phyloP scores from a whole-genome alignment of 2,113 vertebrate genomes.

The Corydoras sp. region DNA sequence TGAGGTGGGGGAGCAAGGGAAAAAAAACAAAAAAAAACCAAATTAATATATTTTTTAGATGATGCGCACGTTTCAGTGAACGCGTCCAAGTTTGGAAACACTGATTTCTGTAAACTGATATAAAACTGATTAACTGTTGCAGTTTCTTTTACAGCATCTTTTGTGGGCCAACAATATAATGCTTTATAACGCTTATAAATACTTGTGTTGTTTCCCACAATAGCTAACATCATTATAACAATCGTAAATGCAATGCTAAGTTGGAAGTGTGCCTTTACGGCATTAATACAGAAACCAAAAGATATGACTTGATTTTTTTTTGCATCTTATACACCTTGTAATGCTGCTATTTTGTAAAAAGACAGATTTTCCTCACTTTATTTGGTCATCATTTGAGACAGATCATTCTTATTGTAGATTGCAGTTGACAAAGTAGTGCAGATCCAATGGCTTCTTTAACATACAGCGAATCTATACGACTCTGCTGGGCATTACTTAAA shows the following conservation, averaged over 20 bases:
- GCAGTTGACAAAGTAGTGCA: constrained; percentile 12
- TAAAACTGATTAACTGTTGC: not conserved
- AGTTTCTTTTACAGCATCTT: not conserved
- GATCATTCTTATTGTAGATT: too few species aligned
- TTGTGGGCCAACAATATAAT: not conserved
- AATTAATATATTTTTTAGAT: not conserved
- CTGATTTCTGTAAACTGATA: not conserved
- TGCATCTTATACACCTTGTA: too few species aligned
- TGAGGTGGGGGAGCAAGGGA: constrained; percentile 33
- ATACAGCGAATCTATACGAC: constrained; percentile 9
- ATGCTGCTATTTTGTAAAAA: too few species aligned
- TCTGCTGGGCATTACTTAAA: constrained; percentile 3
- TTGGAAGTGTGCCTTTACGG: too few species aligned
- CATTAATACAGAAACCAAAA: not conserved
- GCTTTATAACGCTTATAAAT: not conserved
- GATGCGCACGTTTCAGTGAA: too few species aligned
- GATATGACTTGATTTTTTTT: too few species aligned
- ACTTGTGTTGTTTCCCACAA: constrained; percentile 2
- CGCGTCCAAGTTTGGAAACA: not conserved
- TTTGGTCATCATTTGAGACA: too few species aligned
- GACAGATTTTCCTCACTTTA: too few species aligned
- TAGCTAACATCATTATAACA: constrained; percentile 10
- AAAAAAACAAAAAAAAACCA: not conserved
- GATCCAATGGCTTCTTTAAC: constrained; percentile 42
- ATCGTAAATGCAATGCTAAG: not conserved